Base-by-base conservation (phyloP, 2,888 invertebrate genomes). In the Cinara cedri region DNA sequence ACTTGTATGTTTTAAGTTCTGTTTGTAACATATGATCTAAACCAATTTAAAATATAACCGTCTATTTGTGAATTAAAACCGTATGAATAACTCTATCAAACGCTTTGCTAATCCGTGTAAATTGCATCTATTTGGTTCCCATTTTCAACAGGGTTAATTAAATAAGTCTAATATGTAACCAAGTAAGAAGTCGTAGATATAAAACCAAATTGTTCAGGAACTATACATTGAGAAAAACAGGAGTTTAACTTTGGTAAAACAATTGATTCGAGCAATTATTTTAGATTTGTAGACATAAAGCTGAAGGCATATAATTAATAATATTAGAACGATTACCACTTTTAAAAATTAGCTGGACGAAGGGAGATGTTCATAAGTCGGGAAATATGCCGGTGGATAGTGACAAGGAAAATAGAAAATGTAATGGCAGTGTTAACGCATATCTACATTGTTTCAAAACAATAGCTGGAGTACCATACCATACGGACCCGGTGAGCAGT, bases 141-240 rank as follows among this genome's bases (percentile, higher is more conserved):
- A 21, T 46, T 68, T 10, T 68, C 68, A 26, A 68, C n/a, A 1
- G n/a, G 9, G 0, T n/a, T n/a, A 0, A 51, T 68, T 68, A 68
- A n/a, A 51, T 68, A 68, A 1, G 24, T 68, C 24, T 68, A 16
- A 51, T 68, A 68, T 9, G 68, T 3, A 26, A 26, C 68, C n/a
- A 26, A 51, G 6, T 68, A 51, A 1, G 68, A 68, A 16, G 26
- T 10, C 3, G 68, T 68, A n/a, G 68, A 68, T 6, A 0, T 51
- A 68, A 51, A 68, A 10, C 68, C 68, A 68, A 51, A 51, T 51
- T 68, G 68, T 68, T 51, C 16, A 3, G 51, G 54, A 8, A 19
- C 13, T 55, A 70, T 55, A 70, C 34, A 19, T 42, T 70, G 19
- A 55, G 21, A 55, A 21, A 55, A 71, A 55, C 0, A 71, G 13